phyloP scores from a whole-genome alignment of 1,140 invertebrate species.

The Drosophila quadrilineata region DNA sequence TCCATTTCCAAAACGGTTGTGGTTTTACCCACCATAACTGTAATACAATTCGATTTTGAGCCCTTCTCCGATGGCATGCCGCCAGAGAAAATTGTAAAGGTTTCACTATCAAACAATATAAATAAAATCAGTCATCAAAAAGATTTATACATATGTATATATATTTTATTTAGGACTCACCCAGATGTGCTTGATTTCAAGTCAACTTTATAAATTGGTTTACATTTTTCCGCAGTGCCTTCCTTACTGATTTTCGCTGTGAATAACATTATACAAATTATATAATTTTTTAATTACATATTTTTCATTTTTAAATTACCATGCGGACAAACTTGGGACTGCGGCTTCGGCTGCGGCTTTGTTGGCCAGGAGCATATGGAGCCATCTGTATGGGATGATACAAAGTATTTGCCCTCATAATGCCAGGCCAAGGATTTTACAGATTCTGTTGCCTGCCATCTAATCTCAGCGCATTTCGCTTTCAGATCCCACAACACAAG shows the following conservation, averaged over 20 bases:
- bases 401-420: conserved; percentile 98
- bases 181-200: conserved; percentile 95
- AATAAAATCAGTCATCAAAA: not conserved
- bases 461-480: conserved; percentile 89
- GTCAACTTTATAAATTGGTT: conserved; percentile 96
- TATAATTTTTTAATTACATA: not conserved
- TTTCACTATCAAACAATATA: conserved; percentile 86
- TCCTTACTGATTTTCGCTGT: conserved; percentile 85
- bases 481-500: conserved; percentile 98
- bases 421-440: conserved; percentile 96
- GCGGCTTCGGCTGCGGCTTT: conserved; percentile 88
- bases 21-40: conserved; percentile 94
- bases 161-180: conserved; percentile 88
- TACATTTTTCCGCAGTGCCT: conserved; percentile 92
- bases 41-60: conserved; percentile 95
- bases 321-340: conserved; percentile 93
- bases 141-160: too few species aligned
- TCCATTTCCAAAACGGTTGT: conserved; percentile 99
- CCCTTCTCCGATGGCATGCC: conserved; percentile 95
- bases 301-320: conserved; percentile 84
- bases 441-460: conserved; percentile 90
- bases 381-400: conserved; percentile 97
- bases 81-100: conserved; percentile 96
- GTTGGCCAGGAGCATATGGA: conserved; percentile 95
- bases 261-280: not conserved